These are phyloP conservation scores for Pristionchus japonicus DNA, from an alignment of 2,888 invertebrate genomes.

Conservation along the genomic window DNA sequence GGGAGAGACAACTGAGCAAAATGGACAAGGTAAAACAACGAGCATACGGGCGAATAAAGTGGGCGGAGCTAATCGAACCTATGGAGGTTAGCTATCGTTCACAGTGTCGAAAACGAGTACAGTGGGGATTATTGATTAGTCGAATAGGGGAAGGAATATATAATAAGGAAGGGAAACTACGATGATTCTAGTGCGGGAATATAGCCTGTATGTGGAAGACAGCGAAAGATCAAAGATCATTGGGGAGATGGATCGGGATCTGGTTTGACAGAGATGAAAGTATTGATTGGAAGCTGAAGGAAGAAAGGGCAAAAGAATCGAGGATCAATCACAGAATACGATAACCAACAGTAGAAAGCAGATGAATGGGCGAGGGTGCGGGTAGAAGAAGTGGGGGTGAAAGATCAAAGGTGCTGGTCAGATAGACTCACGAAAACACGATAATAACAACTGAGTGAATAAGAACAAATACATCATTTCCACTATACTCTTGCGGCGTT, in stretches of 20 bases:
- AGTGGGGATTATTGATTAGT: conserved; percentile 30
- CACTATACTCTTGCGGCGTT: conserved; percentile 2
- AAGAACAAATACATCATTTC: not conserved
- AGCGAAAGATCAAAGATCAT: conserved; percentile 5
- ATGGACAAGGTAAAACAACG: conserved; percentile 15
- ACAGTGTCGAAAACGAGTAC: conserved; percentile 11
- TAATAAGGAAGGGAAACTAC: not conserved
- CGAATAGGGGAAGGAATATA: not conserved
- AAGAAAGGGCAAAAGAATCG: not conserved
- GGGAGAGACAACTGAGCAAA: conserved; percentile 17
- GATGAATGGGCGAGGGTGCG: not conserved
- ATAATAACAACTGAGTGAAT: conserved; percentile 8
- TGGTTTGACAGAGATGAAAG: not conserved
- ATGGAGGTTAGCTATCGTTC: conserved; percentile 26
- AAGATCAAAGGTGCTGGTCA: not conserved
- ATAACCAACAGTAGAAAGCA: not conserved
- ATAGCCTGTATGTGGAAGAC: conserved; percentile 1
- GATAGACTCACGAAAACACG: not conserved
- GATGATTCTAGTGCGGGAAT: conserved; percentile 7
- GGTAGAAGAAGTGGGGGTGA: not conserved
- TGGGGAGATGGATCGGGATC: not conserved
- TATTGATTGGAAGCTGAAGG: not conserved
- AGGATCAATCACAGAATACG: not conserved
- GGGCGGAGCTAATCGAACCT: conserved; percentile 10
- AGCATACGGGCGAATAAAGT: not conserved